Conservation (phyloP, 2,888 invertebrate genomes). For the Eupithecia subfuscata region DNA sequence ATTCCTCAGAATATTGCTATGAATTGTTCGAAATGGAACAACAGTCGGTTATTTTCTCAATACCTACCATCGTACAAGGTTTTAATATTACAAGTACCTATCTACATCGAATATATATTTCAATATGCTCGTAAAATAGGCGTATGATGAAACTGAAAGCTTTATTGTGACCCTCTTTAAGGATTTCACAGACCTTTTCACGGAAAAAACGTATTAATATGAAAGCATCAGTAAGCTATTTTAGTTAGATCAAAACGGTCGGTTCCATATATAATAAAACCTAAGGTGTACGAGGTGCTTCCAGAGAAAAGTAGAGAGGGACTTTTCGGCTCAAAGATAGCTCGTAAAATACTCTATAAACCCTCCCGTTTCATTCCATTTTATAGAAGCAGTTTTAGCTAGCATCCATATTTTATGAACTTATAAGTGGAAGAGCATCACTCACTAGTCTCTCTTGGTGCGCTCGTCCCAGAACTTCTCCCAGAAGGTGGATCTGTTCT, state of each 20-base stretch:
- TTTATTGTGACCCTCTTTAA: conserved; percentile 37
- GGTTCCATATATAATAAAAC: conserved; percentile 21
- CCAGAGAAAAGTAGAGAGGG: conserved; percentile 5
- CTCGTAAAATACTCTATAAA: conserved; percentile 6
- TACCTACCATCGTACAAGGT: conserved; percentile 15
- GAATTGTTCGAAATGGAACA: conserved; percentile 29
- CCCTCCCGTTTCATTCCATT: conserved; percentile 5
- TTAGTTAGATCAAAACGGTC: conserved; percentile 15
- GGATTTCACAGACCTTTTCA: conserved; percentile 19
- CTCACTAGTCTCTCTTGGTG: conserved; percentile 88
- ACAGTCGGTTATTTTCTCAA: conserved; percentile 27
- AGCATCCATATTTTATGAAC: neutral
- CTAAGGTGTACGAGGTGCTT: conserved; percentile 14
- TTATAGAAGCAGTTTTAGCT: neutral
- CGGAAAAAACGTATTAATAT: conserved; percentile 17
- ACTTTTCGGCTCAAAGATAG: conserved; percentile 10
- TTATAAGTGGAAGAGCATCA: conserved; percentile 47
- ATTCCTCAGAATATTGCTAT: conserved; percentile 29
- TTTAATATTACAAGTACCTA: conserved; percentile 11
- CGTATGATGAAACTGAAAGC: conserved; percentile 33
- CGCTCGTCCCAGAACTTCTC: conserved; percentile 91
- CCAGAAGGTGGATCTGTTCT: conserved; percentile 92
- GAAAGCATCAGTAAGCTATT: conserved; percentile 20
- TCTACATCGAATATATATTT: conserved; percentile 30
- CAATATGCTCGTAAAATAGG: conserved; percentile 26